A percentile compares a stretch with the other conserved stretches of the same genome.
Conservation (phyloP, 92 coral and sea anemone genomes). For the Phenganax marumi region DNA sequence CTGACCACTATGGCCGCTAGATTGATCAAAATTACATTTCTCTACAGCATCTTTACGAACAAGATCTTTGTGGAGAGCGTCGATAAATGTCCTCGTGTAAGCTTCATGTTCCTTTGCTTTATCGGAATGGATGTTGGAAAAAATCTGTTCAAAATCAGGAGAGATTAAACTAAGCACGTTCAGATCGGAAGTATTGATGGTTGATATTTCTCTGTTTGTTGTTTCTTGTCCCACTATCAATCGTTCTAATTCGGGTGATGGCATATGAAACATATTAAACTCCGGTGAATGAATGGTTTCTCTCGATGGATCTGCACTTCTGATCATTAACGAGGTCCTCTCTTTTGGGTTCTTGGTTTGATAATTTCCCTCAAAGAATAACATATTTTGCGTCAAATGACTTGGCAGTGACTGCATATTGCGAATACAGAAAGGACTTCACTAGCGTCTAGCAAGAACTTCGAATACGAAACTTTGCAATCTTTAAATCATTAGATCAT, state of each 20-base stretch:
- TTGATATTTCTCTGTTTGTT: slow-evolving; percentile 70
- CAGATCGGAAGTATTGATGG: slow-evolving; percentile 78
- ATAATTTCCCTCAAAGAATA: slow-evolving; percentile 42
- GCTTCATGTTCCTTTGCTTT: slow-evolving; percentile 75
- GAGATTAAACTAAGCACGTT: slow-evolving; percentile 84
- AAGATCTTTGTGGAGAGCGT: slow-evolving; percentile 81
- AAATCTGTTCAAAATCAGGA: slow-evolving; percentile 92
- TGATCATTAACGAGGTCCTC: slow-evolving; percentile 52
- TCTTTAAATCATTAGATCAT: slow-evolving; percentile 24
- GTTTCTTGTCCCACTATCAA: slow-evolving; percentile 78
- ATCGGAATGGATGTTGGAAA: slow-evolving; percentile 81
- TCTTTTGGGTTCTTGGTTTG: slow-evolving; percentile 66
- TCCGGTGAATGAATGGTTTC: slow-evolving; percentile 68
- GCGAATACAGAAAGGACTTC: slow-evolving; percentile 7
- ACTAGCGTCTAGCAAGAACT: slow-evolving; percentile 24
- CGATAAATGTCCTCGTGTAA: slow-evolving; percentile 91
- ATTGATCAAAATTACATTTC: neutral
- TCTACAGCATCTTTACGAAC: too few relatives aligned
- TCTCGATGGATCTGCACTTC: slow-evolving; percentile 51
- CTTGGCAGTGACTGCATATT: neutral
- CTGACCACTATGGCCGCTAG: slow-evolving; percentile 28
- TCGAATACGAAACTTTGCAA: neutral
- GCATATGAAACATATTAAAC: slow-evolving; percentile 74
- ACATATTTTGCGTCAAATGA: slow-evolving; percentile 15
- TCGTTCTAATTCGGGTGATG: slow-evolving; percentile 87